phyloP scores from a whole-genome alignment of 2,797 vertebrate genomes.

The Microctenopoma steveboyesi region DNA sequence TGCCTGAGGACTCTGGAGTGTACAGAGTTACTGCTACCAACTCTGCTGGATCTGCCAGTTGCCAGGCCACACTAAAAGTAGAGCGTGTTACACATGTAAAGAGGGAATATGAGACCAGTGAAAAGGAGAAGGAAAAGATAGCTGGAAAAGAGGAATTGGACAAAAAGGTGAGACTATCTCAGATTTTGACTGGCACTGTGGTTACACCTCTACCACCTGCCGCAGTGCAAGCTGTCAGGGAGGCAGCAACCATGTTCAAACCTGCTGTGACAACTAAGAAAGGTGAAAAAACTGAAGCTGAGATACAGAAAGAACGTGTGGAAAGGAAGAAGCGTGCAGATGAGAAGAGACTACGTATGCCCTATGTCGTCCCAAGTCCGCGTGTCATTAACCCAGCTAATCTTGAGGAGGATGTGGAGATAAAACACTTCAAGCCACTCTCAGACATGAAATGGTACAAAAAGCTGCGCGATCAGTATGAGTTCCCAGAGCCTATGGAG shows the following conservation, averaged over 20 bases:
- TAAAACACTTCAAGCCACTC: conserved; percentile 96
- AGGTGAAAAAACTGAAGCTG: conserved; percentile 89
- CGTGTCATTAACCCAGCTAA: conserved; percentile 83
- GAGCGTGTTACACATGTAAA: conserved; percentile 91
- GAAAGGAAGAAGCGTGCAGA: conserved; percentile 89
- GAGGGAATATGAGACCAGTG: conserved; percentile 86
- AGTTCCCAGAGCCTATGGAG: conserved; percentile 97
- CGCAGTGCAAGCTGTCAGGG: conserved; percentile 94
- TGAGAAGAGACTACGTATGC: conserved; percentile 94
- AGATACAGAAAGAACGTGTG: conserved; percentile 88
- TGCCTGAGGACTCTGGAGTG: conserved; percentile 94
- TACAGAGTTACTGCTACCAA: conserved; percentile 98
- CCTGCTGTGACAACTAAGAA: conserved; percentile 94
- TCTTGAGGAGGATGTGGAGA: conserved; percentile 92
- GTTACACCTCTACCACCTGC: conserved; percentile 88
- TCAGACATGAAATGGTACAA: conserved; percentile 99
- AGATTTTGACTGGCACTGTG: conserved; percentile 91
- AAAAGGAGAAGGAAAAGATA: conserved; percentile 81
- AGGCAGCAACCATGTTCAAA: conserved; percentile 94
- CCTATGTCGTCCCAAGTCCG: conserved; percentile 91
- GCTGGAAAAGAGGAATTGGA: conserved; percentile 88
- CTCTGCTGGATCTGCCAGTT: conserved; percentile 96
- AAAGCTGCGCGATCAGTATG: conserved; percentile 94
- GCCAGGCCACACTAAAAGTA: conserved; percentile 94
- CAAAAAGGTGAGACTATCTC: conserved; percentile 93